A percentile compares a stretch with the other conserved stretches of the same genome.
Conservation (phyloP, 2,888 invertebrate species). For the Ophion ellenae region DNA sequence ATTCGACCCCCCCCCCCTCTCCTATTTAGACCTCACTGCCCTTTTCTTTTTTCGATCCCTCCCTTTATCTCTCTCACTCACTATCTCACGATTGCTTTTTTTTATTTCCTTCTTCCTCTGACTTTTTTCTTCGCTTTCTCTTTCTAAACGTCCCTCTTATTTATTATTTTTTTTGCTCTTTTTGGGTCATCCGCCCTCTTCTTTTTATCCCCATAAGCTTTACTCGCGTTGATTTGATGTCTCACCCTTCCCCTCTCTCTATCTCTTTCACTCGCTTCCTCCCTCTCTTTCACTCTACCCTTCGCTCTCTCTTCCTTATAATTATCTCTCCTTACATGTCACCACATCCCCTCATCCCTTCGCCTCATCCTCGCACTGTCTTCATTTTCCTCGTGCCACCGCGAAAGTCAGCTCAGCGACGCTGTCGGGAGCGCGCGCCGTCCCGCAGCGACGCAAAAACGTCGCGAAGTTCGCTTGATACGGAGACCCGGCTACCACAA, state of each 20-base stretch:
- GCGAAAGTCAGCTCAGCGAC: conserved; percentile 65
- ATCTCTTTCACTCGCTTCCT: background rate
- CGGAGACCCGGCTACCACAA: conserved; percentile 32
- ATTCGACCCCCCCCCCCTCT: background rate
- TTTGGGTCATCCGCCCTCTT: conserved; percentile 2
- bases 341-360: background rate
- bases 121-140: background rate
- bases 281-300: too few species aligned
- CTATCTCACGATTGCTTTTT: conserved; percentile 3
- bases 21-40: background rate
- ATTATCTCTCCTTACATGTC: background rate
- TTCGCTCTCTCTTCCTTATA: background rate
- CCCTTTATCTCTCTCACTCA: background rate
- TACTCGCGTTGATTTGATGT: background rate
- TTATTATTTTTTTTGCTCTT: background rate
- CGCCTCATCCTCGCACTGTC: conserved; percentile 31
- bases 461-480: conserved; percentile 42
- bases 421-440: conserved; percentile 48
- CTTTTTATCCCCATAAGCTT: background rate
- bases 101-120: conserved; percentile 14
- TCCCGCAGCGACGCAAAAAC: conserved; percentile 30
- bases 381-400: conserved; percentile 53
- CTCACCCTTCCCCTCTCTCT: background rate
- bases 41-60: background rate
- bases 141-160: background rate